Base-by-base conservation (phyloP, 2,797 vertebrate genomes). In the Hypotaenidia philippensis region DNA sequence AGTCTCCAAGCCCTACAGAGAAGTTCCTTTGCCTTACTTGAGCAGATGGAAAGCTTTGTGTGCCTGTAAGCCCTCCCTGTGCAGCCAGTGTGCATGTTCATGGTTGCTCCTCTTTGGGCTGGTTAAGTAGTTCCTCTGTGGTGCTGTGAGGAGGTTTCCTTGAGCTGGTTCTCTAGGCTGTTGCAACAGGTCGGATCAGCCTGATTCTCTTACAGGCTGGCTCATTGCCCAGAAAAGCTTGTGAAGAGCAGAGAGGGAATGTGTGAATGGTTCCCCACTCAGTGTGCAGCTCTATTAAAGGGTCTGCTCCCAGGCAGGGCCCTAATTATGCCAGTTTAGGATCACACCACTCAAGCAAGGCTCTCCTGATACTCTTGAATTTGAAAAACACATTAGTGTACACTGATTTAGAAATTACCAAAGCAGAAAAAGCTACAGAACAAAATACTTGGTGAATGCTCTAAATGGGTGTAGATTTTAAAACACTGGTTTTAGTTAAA, bases 201-300 rank as follows among this genome's bases (percentile, higher is more conserved):
- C 63, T 53, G 26, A 79, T 90, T 93, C 83, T 93, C 87, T 61
- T 69, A 65, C 69, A 14, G 65, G 72, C 77, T 97, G 86, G 92
- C 92, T 91, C 56, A n/a, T 21, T 97, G 96, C 91, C 95, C 85
- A 82, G 91, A 93, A 93, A 93, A 96, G 53, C 89, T 69, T 65
- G 41, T 85, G 89, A 84, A 94, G 87, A 94, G 87, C 90, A 77
- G 57, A 82, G 83, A 91, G 81, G 78, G 52, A 69, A 75, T 56
- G 70, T 88, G 85, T 87, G 87, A 97, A 91, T 79, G 91, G 85
- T 91, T 94, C 93, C 82, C 59, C 63, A 79, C 83, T 70, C 84
- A 89, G 64, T 60, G 90, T 84, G 87, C 27, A 1, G 64, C 66
- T 77, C 90, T 91, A 45, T 82, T 95, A 89, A 96, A 80, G 90